Evolutionary conservation across 2,113 vertebrate genomes (phyloP).

Genomic region (Balaeniceps rex): DNA sequence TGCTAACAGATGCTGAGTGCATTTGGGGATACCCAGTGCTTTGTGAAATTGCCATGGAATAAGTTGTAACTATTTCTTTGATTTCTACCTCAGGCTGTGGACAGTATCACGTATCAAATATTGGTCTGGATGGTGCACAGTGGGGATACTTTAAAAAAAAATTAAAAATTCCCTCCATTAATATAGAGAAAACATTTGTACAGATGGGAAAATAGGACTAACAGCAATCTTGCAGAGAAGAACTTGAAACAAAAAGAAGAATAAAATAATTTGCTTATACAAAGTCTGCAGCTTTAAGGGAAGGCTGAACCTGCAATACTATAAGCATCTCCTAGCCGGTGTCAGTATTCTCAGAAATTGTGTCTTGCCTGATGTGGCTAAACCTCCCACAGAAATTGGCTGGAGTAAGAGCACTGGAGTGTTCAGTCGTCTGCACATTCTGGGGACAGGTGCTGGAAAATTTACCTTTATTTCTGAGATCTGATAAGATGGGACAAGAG

Average conservation of each 20-base stretch:
- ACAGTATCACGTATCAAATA: background rate
- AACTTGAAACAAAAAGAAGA: background rate
- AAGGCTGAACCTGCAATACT: background rate
- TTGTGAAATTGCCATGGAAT: background rate
- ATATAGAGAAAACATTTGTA: background rate
- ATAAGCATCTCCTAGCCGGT: background rate
- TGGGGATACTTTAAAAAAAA: background rate
- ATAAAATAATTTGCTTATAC: background rate
- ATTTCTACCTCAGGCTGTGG: background rate
- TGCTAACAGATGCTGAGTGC: background rate
- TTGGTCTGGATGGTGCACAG: background rate
- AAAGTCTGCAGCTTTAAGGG: background rate
- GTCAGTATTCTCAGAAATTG: background rate
- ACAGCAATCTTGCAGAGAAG: background rate
- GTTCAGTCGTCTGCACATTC: background rate
- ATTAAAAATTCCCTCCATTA: background rate
- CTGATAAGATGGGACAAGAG: background rate
- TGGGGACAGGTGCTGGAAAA: background rate
- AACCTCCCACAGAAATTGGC: background rate
- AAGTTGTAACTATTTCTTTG: background rate
- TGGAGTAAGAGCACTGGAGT: background rate
- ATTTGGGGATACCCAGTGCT: background rate
- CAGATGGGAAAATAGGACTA: background rate
- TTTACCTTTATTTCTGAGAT: background rate
- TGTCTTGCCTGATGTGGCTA: background rate